These are phyloP conservation scores for Exocentrus adspersus DNA, from an alignment of 2,888 invertebrate species.

Conservation along the genomic window DNA sequence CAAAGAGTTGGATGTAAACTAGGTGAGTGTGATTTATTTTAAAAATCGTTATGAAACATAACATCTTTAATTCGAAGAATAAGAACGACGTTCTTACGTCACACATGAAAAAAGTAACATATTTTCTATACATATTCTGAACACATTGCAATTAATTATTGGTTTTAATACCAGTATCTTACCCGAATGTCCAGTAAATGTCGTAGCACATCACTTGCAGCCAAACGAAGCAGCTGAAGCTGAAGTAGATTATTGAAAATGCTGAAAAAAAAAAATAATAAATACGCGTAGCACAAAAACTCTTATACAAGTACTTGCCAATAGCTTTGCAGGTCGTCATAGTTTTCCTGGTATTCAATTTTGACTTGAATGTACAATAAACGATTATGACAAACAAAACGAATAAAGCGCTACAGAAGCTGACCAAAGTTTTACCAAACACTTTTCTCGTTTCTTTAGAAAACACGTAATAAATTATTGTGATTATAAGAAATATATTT, in stretches of 20 bases:
- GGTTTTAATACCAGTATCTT: constrained; percentile 23
- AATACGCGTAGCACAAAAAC: too few species aligned
- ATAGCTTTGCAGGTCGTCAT: constrained; percentile 31
- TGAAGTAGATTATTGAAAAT: constrained; percentile 45
- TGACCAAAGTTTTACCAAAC: constrained; percentile 50
- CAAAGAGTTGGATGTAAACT: neutral
- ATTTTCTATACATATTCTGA: too few species aligned
- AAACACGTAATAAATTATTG: constrained; percentile 44
- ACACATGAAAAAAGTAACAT: too few species aligned
- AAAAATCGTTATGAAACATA: too few species aligned
- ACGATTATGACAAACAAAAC: constrained; percentile 37
- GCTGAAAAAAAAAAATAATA: constrained; percentile 42
- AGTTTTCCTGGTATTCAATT: constrained; percentile 22
- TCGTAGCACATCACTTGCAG: constrained; percentile 51
- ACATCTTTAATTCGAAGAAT: too few species aligned
- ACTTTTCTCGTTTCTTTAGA: constrained; percentile 46
- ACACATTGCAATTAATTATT: neutral
- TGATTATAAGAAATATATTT: constrained; percentile 43
- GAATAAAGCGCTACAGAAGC: constrained; percentile 46
- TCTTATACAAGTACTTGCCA: constrained; percentile 36
- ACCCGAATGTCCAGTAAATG: constrained; percentile 53
- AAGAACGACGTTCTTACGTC: too few species aligned
- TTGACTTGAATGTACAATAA: constrained; percentile 35
- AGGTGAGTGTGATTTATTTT: neutral
- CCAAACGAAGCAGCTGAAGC: constrained; percentile 48